These are phyloP conservation scores for Microtus ochrogaster DNA, from an alignment of 2,113 vertebrate genomes.

Conservation along the genomic window DNA sequence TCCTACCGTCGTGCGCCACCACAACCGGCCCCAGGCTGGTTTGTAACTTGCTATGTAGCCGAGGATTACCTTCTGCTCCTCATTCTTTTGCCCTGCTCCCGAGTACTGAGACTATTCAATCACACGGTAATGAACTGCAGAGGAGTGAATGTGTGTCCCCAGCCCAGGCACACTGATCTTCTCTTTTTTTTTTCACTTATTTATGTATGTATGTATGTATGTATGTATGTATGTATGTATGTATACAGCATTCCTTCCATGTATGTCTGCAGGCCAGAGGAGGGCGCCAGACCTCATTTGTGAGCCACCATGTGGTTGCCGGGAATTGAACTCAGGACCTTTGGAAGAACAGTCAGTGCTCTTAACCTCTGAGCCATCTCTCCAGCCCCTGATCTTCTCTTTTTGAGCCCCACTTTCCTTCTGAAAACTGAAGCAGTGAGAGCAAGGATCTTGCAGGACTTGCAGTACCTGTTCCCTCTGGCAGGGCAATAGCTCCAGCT, in stretches of 20 bases:
- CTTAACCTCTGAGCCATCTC: no score
- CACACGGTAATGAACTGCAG: neutral
- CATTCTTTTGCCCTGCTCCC: neutral
- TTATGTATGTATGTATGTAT: no score
- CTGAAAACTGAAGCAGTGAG: neutral
- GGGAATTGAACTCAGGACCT: no score
- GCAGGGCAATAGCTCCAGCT: neutral
- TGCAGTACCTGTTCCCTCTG: fast-evolving
- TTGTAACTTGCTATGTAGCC: neutral
- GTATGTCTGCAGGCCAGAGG: no score
- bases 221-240: no score
- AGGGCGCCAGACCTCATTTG: no score
- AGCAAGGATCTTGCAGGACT: neutral
- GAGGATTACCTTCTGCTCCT: no score
- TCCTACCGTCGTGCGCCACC: no score
- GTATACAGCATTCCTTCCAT: no score
- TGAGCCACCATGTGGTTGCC: no score
- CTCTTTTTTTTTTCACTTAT: no score
- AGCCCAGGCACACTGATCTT: neutral
- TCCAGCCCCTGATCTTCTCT: neutral
- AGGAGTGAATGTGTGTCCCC: neutral
- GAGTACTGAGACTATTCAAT: neutral
- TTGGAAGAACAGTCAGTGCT: no score
- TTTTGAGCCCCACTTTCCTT: neutral
- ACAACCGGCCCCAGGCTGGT: neutral